phyloP scores from a whole-genome alignment of 2,888 invertebrate genomes.

The Ormyrus nitidulus region DNA sequence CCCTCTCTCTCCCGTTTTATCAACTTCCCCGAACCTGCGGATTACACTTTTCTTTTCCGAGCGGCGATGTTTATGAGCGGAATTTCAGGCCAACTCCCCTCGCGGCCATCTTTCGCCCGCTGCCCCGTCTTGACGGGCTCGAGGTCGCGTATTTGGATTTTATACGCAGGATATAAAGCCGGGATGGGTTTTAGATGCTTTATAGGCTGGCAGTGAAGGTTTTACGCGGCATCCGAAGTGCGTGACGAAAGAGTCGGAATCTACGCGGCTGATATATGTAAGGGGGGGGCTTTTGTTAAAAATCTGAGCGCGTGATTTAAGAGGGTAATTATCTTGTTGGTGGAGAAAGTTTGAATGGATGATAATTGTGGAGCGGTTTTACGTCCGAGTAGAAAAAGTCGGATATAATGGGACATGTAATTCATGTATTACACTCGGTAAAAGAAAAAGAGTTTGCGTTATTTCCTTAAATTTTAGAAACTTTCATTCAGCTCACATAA shows the following conservation, averaged over 20 bases:
- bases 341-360: no score
- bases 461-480: no score
- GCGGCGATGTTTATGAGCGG: conserved; percentile 41
- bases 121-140: conserved; percentile 8
- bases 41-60: conserved; percentile 32
- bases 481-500: no score
- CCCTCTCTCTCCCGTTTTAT: conserved; percentile 11
- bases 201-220: no score
- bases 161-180: no score
- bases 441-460: no score
- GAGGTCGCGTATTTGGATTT: neutral
- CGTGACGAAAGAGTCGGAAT: neutral
- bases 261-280: conserved; percentile 8
- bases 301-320: no score
- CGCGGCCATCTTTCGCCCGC: conserved; percentile 11
- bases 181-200: neutral
- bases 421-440: no score
- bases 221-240: neutral
- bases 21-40: conserved; percentile 45
- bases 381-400: no score
- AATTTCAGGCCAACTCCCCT: conserved; percentile 26
- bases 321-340: no score
- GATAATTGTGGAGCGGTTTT: no score
- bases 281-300: neutral
- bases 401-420: no score